Evolutionary conservation across 1,140 invertebrate genomes (phyloP), one percentile per base, ranked within the genome.

Genomic region (Psilanteris sp.): DNA sequence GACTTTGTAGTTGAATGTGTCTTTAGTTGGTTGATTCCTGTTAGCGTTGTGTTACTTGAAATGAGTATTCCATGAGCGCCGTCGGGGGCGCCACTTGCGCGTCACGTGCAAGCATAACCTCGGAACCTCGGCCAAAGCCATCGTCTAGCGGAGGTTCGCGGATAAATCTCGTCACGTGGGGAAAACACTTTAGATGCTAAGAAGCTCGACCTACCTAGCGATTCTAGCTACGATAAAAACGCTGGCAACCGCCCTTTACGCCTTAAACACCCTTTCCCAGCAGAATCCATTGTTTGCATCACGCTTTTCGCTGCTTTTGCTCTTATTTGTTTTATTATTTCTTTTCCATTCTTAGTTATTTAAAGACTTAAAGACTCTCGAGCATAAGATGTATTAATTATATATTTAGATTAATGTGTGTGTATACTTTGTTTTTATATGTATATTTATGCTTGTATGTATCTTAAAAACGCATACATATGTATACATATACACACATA

Each of bases 81-180:
- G 22, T 29, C 8, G 22, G 44, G 37, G 34, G 32, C 44, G 34
- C 20, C 15, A 44, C 14, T 48, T 39, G 10, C 44, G 44, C 24
- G 10, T 26, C 27, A 31, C 29, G 24, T 59, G n/a, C n/a, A n/a
- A n/a, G n/a, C n/a, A n/a, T n/a, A n/a, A n/a, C n/a, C n/a, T n/a
- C 61, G 26, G 52, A 78, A 78, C 68, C 75, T 43, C 78, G 41
- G 75, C 72, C 64, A 78, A 73, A 80, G 64, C 64, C 59, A 24
- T 8, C 27, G 82, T 88, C 85, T 87, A 86, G 85, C 85, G 83
- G 84, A 86, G 85, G 77, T 88, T 87, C 85, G 50, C 80, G 81
- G 74, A 79, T 22, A 26, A 41, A 34, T 20, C 14, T 24, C 31
- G 29, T n/a, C n/a, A n/a, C n/a, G n/a, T 11, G 43, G 16, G 27